These are phyloP conservation scores for Anhinga anhinga DNA, from an alignment of 2,113 vertebrate genomes.

Conservation along the genomic window DNA sequence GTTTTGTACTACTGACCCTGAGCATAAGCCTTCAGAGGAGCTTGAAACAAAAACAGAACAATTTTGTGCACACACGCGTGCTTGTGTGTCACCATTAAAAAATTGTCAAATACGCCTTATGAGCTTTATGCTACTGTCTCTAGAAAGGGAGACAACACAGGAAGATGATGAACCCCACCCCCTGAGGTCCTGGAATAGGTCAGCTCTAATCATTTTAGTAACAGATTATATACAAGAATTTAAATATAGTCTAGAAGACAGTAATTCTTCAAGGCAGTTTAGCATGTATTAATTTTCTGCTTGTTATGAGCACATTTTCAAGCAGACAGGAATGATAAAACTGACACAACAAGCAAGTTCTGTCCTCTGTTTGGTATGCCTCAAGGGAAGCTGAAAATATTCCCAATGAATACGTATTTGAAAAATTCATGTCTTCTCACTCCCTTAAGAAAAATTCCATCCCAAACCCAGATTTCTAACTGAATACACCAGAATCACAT, in stretches of 20 bases:
- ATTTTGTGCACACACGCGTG: accelerated
- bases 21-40: not conserved
- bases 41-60: not conserved
- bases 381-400: not conserved
- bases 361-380: not conserved
- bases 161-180: not conserved
- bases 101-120: not conserved
- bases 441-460: not conserved
- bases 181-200: not conserved
- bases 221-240: not conserved
- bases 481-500: not conserved
- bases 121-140: not conserved
- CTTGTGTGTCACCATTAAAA: not conserved
- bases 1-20: not conserved
- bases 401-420: not conserved
- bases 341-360: not conserved
- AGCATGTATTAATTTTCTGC: not conserved
- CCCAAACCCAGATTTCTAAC: not conserved
- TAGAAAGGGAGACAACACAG: not conserved
- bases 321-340: not conserved
- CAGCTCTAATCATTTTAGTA: not conserved
- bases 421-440: not conserved
- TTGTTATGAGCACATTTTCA: not conserved
- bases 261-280: not conserved
- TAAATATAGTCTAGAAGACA: not conserved